phyloP scores from a whole-genome alignment of 35 echinoderm and acorn worm species.

The Anneissia japonica region DNA sequence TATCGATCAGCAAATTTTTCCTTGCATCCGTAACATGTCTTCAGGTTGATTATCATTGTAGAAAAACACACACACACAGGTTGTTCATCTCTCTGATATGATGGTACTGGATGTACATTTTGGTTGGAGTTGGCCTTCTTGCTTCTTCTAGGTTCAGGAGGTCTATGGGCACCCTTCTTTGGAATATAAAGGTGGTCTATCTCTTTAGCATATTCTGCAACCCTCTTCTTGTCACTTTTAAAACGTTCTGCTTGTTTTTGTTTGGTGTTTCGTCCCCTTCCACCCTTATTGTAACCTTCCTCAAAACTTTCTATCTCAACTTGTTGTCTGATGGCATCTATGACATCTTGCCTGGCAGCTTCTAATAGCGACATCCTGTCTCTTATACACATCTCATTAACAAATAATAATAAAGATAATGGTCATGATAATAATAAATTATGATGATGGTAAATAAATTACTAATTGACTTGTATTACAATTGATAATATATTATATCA shows the following conservation, averaged over 20 bases:
- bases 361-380: not conserved
- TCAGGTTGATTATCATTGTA: not conserved
- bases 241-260: too few relatives aligned
- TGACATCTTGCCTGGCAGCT: not conserved
- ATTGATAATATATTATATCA: too few relatives aligned
- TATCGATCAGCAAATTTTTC: too few relatives aligned
- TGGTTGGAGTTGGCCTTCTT: too few relatives aligned
- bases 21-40: not conserved
- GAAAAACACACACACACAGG: not conserved
- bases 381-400: not conserved
- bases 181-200: not conserved
- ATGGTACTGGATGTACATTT: too few relatives aligned
- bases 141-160: not conserved
- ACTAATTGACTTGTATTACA: too few relatives aligned
- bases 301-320: not conserved
- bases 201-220: not conserved
- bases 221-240: too few relatives aligned
- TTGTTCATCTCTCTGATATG: not conserved
- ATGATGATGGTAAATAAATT: too few relatives aligned
- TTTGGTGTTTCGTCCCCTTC: not conserved
- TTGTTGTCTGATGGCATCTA: not conserved
- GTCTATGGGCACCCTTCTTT: not conserved
- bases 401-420: too few relatives aligned
- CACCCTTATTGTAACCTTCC: not conserved
- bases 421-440: too few relatives aligned